These are phyloP conservation scores for Metopolophium dirhodum DNA, from an alignment of 1,140 invertebrate genomes.

Conservation along the genomic window DNA sequence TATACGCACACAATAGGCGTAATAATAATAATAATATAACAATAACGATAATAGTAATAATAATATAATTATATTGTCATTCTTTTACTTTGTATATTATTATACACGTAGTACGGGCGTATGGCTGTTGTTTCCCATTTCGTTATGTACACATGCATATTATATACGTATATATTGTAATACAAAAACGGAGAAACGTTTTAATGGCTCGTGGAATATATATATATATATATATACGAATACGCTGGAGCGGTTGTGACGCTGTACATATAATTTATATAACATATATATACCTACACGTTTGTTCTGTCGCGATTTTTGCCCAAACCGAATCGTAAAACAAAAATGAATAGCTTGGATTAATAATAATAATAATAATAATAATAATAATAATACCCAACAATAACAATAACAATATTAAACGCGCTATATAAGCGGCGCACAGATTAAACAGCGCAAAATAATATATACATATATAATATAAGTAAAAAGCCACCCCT, in stretches of 20 bases:
- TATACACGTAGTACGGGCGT: not conserved
- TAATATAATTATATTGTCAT: not conserved
- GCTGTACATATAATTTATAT: no score
- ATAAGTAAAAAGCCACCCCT: not conserved
- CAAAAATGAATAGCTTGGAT: not conserved
- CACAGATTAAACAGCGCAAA: not conserved
- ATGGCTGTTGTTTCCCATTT: not conserved
- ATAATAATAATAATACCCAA: not conserved
- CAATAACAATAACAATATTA: not conserved
- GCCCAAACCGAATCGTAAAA: not conserved
- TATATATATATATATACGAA: no score
- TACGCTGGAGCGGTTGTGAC: no score
- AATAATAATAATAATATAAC: no score
- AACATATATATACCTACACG: not conserved
- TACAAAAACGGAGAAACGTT: not conserved
- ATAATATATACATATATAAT: not conserved
- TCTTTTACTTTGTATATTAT: not conserved
- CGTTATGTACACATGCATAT: not conserved
- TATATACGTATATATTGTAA: no score
- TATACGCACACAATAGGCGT: no score
- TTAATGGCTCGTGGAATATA: not conserved
- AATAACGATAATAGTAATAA: no score
- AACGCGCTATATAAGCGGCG: not conserved
- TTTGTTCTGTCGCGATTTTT: not conserved
- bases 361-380: conserved; percentile 8